phyloP scores from a whole-genome alignment of 2,113 vertebrate species.

The Oryctolagus cuniculus region mOryCun1.1 NC_091435.1:114160501-114161000 shows the following conservation, averaged over 20 bases:
- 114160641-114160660: not conserved
- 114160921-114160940: not conserved
- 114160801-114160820: constrained; percentile 48
- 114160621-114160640: not conserved
- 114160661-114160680: not conserved
- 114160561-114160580: not conserved
- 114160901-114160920: not conserved
- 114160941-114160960: not conserved
- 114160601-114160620: not conserved
- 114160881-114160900: constrained; percentile 35
- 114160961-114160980: not conserved
- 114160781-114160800: not conserved
- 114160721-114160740: not conserved
- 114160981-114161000: not conserved
- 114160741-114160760: not conserved
- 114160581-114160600: not conserved
- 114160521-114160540: not conserved
- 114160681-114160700: constrained; percentile 12
- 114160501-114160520: not conserved
- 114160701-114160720: not conserved
- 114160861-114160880: constrained; percentile 23
- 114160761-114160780: not conserved
- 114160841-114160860: constrained; percentile 29
- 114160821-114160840: not conserved
- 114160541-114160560: not conserved